Percentiles rank a stretch among this genome's conserved stretches.
Evolutionary conservation across 2,113 vertebrate genomes (phyloP).

Genomic region (Myotis yumanensis): DNA sequence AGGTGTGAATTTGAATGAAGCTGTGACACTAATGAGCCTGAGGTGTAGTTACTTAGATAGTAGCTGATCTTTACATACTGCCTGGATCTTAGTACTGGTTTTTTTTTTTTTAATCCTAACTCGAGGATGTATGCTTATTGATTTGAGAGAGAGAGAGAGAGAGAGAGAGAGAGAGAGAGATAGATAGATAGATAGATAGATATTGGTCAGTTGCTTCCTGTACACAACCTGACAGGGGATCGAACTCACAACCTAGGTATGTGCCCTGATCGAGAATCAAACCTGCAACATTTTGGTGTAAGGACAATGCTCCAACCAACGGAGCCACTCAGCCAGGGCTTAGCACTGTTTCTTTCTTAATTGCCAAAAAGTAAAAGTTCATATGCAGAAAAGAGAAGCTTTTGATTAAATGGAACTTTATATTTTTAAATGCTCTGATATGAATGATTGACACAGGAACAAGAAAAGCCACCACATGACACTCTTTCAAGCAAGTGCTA

Average conservation of each 20-base stretch:
- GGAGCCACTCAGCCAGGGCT: neutral
- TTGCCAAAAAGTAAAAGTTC: neutral
- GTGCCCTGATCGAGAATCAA: neutral
- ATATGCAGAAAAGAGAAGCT: conserved; percentile 18
- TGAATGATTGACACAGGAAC: neutral
- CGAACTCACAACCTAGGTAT: neutral
- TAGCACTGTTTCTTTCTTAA: neutral
- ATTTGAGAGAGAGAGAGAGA: neutral
- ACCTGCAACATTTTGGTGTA: neutral
- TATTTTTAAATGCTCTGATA: conserved; percentile 23
- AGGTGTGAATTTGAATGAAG: conserved; percentile 45
- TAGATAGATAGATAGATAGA: too few species aligned
- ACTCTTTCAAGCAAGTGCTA: neutral
- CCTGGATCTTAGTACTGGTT: neutral
- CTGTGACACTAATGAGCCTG: neutral
- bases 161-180: too few species aligned
- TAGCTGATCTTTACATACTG: neutral
- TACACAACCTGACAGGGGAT: neutral
- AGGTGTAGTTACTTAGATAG: neutral
- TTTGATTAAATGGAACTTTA: neutral
- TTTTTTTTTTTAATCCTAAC: neutral
- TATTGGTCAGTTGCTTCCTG: neutral
- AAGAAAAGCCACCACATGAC: neutral
- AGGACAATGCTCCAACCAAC: neutral
- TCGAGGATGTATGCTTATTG: neutral